Base-by-base conservation (phyloP, 64 coral and sea anemone species). In the Pocillopora damicornis region DNA sequence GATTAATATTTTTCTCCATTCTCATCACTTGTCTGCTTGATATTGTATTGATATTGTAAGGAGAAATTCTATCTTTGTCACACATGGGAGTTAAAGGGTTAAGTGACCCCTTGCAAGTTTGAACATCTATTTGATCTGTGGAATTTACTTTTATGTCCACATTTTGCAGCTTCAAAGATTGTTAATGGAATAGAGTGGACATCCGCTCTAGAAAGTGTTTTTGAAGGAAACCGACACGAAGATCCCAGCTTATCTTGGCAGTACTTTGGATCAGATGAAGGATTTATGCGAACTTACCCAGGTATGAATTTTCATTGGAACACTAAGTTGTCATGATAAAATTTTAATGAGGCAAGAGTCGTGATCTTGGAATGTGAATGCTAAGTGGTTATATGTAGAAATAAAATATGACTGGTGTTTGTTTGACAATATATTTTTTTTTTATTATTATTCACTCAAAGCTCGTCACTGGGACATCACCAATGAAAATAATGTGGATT, bases 231-330 rank as follows among this genome's bases (percentile, higher is more conserved):
- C 75, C 63, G 76, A 73, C 76, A 89, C 16, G 51, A 77, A 37
- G 93, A 99, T 78, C 75, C 90, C 1, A 78, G 77, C 9, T 74
- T 95, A 57, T 88, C 77, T 13, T 99, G 97, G 97, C 97, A 99
- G 76, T 95, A 95, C 76, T 99, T 93, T 93, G 97, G 93, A 15
- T 92, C 88, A 79, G 89, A 99, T 66, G 84, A 87, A 76, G 97
- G 97, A 25, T 95, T 99, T n/a, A 87, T 88, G 73, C 86, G 97
- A 59, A 72, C 78, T 60, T 95, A 88, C 76, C 97, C 97, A 79
- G 97, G 97, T 99, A 90, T 13, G 79, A 38, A 22, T 1, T 60
- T 51, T 84, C 35, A 11, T 74, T 72, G 12, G 34, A 13, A 14
- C 56, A 20, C 37, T 15, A 61, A 51, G 42, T 51, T 51, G 42